phyloP scores from a whole-genome alignment of 2,888 invertebrate species.

The Orgyia antiqua region DNA sequence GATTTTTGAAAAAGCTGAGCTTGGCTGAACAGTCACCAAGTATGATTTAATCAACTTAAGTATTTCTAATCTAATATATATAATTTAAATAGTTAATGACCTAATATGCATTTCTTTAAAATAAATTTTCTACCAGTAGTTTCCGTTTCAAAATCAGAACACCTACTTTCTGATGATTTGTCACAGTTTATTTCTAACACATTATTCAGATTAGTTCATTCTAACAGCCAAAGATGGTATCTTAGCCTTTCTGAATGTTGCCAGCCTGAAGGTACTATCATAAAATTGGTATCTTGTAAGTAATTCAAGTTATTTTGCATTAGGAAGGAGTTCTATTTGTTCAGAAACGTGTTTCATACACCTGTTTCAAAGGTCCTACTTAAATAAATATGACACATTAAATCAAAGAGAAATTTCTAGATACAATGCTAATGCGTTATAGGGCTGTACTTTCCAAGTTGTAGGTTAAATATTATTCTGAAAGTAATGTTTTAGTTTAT shows the following conservation, averaged over 20 bases:
- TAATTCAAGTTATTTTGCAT: conserved; percentile 8
- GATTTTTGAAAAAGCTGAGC: too few species aligned
- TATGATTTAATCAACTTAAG: too few species aligned
- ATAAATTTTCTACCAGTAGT: too few species aligned
- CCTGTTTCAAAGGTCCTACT: conserved; percentile 5
- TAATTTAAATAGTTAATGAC: too few species aligned
- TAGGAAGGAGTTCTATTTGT: conserved; percentile 6
- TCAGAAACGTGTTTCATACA: conserved; percentile 7
- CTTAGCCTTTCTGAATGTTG: conserved; percentile 5
- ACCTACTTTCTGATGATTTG: too few species aligned
- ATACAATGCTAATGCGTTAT: conserved; percentile 5
- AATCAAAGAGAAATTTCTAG: conserved; percentile 8
- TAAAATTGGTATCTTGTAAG: conserved; percentile 8
- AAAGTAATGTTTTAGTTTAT: too few species aligned
- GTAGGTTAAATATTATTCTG: conserved; percentile 5
- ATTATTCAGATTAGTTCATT: too few species aligned
- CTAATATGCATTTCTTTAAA: too few species aligned
- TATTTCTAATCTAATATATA: too few species aligned
- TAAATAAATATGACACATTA: conserved; percentile 12
- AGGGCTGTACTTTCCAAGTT: conserved; percentile 5
- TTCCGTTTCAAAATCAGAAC: too few species aligned
- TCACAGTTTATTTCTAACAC: too few species aligned
- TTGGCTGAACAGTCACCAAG: too few species aligned
- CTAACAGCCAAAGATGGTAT: conserved; percentile 7
- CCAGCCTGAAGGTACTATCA: conserved; percentile 5